phyloP scores from a whole-genome alignment of 2,888 invertebrate genomes.

The Leucoma salicis region DNA sequence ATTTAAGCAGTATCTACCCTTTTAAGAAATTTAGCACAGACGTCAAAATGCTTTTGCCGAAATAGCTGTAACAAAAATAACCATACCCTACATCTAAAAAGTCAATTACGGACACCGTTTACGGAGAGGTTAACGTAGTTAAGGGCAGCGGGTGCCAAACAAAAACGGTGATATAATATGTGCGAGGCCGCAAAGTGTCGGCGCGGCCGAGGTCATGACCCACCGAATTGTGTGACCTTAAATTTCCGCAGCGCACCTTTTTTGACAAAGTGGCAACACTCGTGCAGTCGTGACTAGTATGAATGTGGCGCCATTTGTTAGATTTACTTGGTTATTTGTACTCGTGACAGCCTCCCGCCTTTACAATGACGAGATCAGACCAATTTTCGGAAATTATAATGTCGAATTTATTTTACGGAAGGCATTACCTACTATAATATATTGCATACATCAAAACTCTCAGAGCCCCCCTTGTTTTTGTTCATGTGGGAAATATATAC shows the following conservation, averaged over 20 bases:
- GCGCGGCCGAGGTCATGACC: constrained; percentile 42
- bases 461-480: too few relatives aligned
- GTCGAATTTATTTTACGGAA: constrained; percentile 72
- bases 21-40: background rate
- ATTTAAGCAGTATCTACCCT: background rate
- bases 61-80: constrained; percentile 15
- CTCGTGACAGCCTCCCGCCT: constrained; percentile 57
- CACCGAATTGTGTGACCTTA: constrained; percentile 42
- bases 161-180: constrained; percentile 44
- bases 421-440: too few relatives aligned
- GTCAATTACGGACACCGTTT: constrained; percentile 38
- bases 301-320: constrained; percentile 77
- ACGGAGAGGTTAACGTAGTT: constrained; percentile 41
- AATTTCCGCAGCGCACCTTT: constrained; percentile 44
- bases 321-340: constrained; percentile 77
- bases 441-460: too few relatives aligned
- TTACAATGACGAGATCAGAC: constrained; percentile 19
- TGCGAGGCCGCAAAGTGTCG: constrained; percentile 42
- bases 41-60: background rate
- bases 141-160: constrained; percentile 35
- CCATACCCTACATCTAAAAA: constrained; percentile 33
- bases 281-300: constrained; percentile 60
- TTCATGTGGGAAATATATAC: too few relatives aligned
- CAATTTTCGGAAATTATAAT: constrained; percentile 69
- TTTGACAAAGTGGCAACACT: constrained; percentile 48